Percentiles rank a stretch among this genome's conserved stretches.
Evolutionary conservation across 2,113 vertebrate species (phyloP).

Genomic region (Arothron firmamentum): DNA sequence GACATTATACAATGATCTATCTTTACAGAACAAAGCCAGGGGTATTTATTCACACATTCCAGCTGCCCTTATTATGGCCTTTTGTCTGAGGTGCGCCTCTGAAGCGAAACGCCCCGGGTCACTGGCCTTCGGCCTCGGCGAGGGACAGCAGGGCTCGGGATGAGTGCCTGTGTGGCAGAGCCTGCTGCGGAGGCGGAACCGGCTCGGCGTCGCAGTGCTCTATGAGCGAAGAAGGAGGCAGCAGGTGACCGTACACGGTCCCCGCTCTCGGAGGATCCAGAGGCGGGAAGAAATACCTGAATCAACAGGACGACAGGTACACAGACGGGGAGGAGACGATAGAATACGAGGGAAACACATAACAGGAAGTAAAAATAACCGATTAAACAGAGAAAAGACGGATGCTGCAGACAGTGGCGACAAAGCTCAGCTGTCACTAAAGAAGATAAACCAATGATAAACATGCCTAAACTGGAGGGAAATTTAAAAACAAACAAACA

Average conservation of each 20-base stretch:
- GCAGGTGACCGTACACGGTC: constrained; percentile 89
- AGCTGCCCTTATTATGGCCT: no score
- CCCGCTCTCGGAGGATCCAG: constrained; percentile 89
- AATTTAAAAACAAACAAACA: neutral
- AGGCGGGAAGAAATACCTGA: constrained; percentile 95
- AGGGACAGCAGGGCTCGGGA: constrained; percentile 59
- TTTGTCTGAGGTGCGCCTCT: no score
- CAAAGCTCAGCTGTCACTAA: neutral
- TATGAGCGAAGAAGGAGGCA: constrained; percentile 86
- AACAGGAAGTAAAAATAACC: constrained; percentile 39
- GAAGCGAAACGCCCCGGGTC: neutral
- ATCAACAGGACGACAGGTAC: constrained; percentile 79
- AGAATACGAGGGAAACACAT: constrained; percentile 32
- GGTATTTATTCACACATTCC: neutral
- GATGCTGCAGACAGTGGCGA: neutral
- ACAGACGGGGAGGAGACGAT: constrained; percentile 36
- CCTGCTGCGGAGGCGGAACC: constrained; percentile 79
- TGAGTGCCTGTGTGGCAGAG: constrained; percentile 60
- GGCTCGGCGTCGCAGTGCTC: constrained; percentile 87
- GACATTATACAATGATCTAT: no score
- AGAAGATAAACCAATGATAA: neutral
- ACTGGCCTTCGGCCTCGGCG: constrained; percentile 55
- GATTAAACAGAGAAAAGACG: neutral
- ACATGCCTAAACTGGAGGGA: neutral
- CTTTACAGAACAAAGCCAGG: neutral